phyloP scores from a whole-genome alignment of 1,140 invertebrate species.

The Trigoniulus corallinus region DNA sequence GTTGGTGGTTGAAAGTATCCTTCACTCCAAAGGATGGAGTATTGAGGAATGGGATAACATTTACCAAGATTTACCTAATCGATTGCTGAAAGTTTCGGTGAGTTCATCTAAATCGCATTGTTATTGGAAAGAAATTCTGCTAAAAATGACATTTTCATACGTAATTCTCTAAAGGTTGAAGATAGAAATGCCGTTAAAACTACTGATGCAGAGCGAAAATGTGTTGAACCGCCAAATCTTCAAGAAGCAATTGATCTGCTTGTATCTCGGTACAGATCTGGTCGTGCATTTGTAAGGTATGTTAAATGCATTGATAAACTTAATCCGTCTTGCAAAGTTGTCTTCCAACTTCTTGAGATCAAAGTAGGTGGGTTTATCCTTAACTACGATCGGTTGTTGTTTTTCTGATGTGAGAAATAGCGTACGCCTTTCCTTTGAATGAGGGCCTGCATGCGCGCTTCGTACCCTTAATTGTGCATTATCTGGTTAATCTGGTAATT shows the following conservation, averaged over 20 bases:
- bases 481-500: no score
- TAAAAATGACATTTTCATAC: not conserved
- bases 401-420: slow-evolving; percentile 6
- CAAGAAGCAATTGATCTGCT: slow-evolving; percentile 62
- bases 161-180: slow-evolving; percentile 27
- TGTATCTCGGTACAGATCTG: slow-evolving; percentile 47
- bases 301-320: not conserved
- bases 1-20: slow-evolving; percentile 78
- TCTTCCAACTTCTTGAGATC: no score
- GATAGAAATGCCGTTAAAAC: slow-evolving; percentile 72
- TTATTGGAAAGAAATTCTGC: not conserved
- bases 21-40: slow-evolving; percentile 61
- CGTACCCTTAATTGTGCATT: no score
- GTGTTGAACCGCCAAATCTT: slow-evolving; percentile 57
- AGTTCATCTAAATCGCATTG: slow-evolving; percentile 16
- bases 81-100: slow-evolving; percentile 73
- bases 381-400: no score
- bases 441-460: no score
- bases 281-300: slow-evolving; percentile 70
- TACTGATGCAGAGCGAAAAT: slow-evolving; percentile 64
- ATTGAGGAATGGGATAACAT: slow-evolving; percentile 56
- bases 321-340: no score
- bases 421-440: slow-evolving; percentile 10
- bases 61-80: slow-evolving; percentile 75
- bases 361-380: no score